These are phyloP conservation scores for Sphinx pinastri DNA, from an alignment of 2,888 invertebrate species.

Conservation along the genomic window DNA sequence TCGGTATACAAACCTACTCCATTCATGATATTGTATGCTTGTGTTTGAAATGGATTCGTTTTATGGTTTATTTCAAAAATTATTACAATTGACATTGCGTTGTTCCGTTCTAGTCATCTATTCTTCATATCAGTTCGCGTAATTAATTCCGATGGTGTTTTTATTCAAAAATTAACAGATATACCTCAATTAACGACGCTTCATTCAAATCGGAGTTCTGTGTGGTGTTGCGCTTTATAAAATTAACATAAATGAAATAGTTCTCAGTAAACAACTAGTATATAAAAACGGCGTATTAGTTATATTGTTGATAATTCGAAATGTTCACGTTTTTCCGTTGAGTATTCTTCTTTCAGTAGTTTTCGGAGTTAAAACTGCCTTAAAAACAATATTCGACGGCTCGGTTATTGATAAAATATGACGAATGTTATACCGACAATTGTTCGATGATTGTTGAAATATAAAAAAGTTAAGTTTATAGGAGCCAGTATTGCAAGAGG, in stretches of 20 bases:
- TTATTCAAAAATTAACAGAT: constrained; percentile 15
- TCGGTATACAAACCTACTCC: too few relatives aligned
- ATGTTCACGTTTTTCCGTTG: constrained; percentile 7
- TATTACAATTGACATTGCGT: background rate
- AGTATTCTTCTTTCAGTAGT: constrained; percentile 1
- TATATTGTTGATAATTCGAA: constrained; percentile 9
- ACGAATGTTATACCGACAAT: constrained; percentile 10
- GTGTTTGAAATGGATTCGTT: too few relatives aligned
- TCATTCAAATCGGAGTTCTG: background rate
- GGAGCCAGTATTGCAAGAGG: background rate
- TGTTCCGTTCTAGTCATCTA: background rate
- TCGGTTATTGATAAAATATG: constrained; percentile 11
- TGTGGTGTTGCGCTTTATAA: constrained; percentile 6
- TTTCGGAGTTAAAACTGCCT: constrained; percentile 10
- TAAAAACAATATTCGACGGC: constrained; percentile 13
- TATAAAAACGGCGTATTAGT: constrained; percentile 15
- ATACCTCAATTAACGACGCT: constrained; percentile 12
- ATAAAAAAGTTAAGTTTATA: constrained; percentile 20
- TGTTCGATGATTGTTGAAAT: constrained; percentile 19
- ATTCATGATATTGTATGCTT: too few relatives aligned
- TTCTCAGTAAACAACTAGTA: constrained; percentile 1
- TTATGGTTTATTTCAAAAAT: background rate
- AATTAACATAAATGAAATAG: background rate
- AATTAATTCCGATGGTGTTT: constrained; percentile 1
- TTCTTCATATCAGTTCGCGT: background rate